Percentiles rank a stretch among this genome's conserved stretches.
phyloP scores from a whole-genome alignment of 2,797 vertebrate species.

The Gouania willdenowi region DNA sequence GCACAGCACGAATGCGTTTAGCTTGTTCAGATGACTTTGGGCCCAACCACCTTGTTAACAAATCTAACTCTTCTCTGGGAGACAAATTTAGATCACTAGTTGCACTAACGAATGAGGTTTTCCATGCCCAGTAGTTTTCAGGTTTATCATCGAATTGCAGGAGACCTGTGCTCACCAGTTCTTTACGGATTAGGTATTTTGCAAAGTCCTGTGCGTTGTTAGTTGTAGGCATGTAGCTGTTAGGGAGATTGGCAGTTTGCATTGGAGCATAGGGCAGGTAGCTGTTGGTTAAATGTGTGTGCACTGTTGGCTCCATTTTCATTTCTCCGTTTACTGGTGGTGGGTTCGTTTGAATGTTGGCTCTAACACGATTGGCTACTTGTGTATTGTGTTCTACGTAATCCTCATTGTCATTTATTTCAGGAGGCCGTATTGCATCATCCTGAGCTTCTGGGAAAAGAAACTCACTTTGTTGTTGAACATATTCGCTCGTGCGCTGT shows the following conservation, averaged over 20 bases:
- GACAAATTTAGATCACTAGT: neutral
- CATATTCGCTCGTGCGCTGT: no score
- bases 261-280: neutral
- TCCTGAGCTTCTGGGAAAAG: neutral
- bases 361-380: no score
- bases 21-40: neutral
- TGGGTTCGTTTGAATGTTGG: no score
- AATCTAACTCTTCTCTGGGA: neutral
- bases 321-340: neutral
- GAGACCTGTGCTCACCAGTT: neutral
- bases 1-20: neutral
- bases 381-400: no score
- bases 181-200: neutral
- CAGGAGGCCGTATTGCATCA: neutral
- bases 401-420: neutral
- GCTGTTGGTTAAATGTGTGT: neutral
- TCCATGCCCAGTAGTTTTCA: no score
- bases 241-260: neutral
- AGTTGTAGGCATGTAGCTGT: neutral
- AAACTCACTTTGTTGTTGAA: neutral
- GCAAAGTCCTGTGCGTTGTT: neutral
- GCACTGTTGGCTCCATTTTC: no score
- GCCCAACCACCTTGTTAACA: neutral
- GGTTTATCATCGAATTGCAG: no score
- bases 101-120: neutral